Base-by-base conservation (phyloP, 1,140 invertebrate species). In the Hypothenemus hampei region DNA sequence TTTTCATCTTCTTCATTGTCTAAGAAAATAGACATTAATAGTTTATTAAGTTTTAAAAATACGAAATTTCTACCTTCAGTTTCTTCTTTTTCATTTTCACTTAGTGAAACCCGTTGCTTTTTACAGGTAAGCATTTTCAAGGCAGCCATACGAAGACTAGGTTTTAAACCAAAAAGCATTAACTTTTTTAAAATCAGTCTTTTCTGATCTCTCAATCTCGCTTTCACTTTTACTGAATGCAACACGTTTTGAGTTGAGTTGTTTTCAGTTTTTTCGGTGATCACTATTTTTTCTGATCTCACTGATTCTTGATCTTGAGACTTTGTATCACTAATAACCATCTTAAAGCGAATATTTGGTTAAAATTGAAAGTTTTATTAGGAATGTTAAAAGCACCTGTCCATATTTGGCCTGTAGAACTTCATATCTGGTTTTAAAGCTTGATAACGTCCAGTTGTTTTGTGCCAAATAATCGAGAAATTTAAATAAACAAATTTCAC, bases 391-490 rank as follows among this genome's bases (percentile, higher is more conserved):
- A 11, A 13, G 13, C 26, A 71, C 68, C 59, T 69, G 68, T 57
- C 64, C 66, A 61, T 68, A 80, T 64, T 78, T 75, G 11, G 71
- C 64, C 50, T 78, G 72, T 16, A 82, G 58, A 4, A 70, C 67
- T 48, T 74, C 71, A 67, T 80, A 81, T 49, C 69, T 67, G 35
- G 69, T 70, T 43, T 72, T 71, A 59, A 78, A 80, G 41, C 77
- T 77, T 19, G 73, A 70, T 13, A 78, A 65, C 45, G 77, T 72
- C 57, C 81, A 71, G 53, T 73, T 73, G 62, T 78, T 78, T 53
- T 79, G 76, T 51, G 75, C 72, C 47, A 85, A 69, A 55, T 73
- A 75, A 57, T 81, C 73, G 18, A 85, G 66, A 48, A 84, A 66
- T 52, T 79, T 73, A 64, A 77, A 82, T 44, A 72, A 68, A 59